Evolutionary conservation across 2,888 invertebrate species (phyloP).

Genomic region (Amphiduros pacificus): DNA sequence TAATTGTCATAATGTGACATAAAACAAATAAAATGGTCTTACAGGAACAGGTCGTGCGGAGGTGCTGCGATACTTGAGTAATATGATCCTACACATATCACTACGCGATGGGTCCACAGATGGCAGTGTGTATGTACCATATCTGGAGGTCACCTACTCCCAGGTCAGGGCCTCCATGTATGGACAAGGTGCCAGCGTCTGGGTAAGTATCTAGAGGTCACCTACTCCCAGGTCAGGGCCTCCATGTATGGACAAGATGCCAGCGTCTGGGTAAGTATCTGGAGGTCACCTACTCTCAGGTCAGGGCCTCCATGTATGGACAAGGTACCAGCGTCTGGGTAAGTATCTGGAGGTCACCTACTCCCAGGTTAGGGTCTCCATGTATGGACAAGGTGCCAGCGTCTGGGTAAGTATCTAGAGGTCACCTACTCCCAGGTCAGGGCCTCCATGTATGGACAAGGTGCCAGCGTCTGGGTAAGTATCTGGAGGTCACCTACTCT

Average conservation of each 20-base stretch:
- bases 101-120: slow-evolving; percentile 27
- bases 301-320: slow-evolving; percentile 55
- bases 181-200: slow-evolving; percentile 36
- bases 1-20: background rate
- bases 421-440: slow-evolving; percentile 64
- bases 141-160: slow-evolving; percentile 64
- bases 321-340: slow-evolving; percentile 32
- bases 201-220: slow-evolving; percentile 2
- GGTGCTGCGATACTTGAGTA: slow-evolving; percentile 9
- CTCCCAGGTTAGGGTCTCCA: slow-evolving; percentile 60
- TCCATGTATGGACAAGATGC: no score
- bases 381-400: slow-evolving; percentile 44
- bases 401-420: slow-evolving; percentile 42
- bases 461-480: slow-evolving; percentile 11
- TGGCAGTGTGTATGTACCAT: slow-evolving; percentile 67
- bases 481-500: no score
- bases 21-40: no score
- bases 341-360: slow-evolving; percentile 60
- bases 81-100: background rate
- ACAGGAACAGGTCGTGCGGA: background rate
- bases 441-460: slow-evolving; percentile 51
- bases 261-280: no score
- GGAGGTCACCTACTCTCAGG: slow-evolving; percentile 64
- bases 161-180: slow-evolving; percentile 59
- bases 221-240: no score